Conservation (phyloP, 2,888 invertebrate genomes). For the Agriopis leucophaearia region DNA sequence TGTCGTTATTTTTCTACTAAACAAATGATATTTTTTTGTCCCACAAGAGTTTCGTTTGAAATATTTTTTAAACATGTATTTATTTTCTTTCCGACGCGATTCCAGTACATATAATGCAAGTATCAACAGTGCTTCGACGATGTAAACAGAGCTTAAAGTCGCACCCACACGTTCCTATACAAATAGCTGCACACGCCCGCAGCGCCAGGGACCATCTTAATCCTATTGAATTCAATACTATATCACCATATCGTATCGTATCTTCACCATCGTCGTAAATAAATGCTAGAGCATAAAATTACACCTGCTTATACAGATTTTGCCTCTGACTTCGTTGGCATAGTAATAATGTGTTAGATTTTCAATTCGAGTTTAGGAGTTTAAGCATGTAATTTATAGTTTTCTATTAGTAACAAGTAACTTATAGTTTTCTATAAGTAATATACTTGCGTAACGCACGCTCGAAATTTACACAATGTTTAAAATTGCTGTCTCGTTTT, state of each 20-base stretch:
- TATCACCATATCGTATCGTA: too few relatives aligned
- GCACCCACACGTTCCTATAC: conserved; percentile 53
- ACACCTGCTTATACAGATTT: conserved; percentile 26
- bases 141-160: conserved; percentile 40
- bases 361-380: conserved; percentile 10
- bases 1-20: too few relatives aligned
- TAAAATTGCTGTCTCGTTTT: too few relatives aligned
- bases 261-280: conserved; percentile 38
- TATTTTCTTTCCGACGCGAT: background rate
- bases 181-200: conserved; percentile 61
- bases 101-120: background rate
- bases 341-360: conserved; percentile 13
- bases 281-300: conserved; percentile 30
- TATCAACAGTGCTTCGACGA: conserved; percentile 35
- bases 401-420: too few relatives aligned
- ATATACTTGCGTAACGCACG: too few relatives aligned
- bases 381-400: too few relatives aligned
- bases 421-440: too few relatives aligned
- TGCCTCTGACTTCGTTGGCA: conserved; percentile 9
- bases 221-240: conserved; percentile 53
- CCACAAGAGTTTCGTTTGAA: background rate
- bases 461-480: too few relatives aligned
- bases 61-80: background rate
- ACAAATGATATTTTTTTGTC: too few relatives aligned
- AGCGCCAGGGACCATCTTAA: conserved; percentile 53